Evolutionary conservation across 2,888 invertebrate species (phyloP).

Genomic region (Dryobota labecula): DNA sequence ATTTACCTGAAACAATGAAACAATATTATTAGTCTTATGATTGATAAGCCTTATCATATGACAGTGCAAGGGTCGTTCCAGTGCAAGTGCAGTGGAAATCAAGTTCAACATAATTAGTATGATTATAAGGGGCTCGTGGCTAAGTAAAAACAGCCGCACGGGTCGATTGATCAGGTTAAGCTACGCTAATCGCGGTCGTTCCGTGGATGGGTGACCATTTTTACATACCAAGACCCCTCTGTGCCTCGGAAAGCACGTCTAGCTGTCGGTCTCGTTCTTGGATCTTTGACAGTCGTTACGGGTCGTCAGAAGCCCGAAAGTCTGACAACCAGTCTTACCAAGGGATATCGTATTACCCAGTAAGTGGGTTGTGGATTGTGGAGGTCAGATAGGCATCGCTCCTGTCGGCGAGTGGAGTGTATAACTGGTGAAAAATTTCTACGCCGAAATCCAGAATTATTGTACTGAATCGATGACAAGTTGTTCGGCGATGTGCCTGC

Average conservation of each 20-base stretch:
- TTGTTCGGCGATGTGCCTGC: too few relatives aligned
- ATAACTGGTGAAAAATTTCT: too few relatives aligned
- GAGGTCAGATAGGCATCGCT: too few relatives aligned
- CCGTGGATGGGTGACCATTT: not conserved
- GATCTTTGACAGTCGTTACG: not conserved
- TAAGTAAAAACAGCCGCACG: not conserved
- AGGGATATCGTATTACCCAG: too few relatives aligned
- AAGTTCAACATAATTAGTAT: not conserved
- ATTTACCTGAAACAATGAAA: slow-evolving; percentile 56
- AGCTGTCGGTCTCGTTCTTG: not conserved
- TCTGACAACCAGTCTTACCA: too few relatives aligned
- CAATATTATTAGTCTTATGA: slow-evolving; percentile 4
- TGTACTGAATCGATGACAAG: too few relatives aligned
- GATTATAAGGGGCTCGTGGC: not conserved
- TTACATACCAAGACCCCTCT: not conserved
- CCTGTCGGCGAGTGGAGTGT: too few relatives aligned
- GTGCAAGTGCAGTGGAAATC: slow-evolving; percentile 20
- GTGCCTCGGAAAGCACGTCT: not conserved
- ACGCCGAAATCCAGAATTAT: too few relatives aligned
- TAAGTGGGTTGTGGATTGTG: too few relatives aligned
- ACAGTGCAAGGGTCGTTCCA: slow-evolving; percentile 19
- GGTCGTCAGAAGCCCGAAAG: not conserved
- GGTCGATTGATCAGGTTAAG: not conserved
- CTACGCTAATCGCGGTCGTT: not conserved
- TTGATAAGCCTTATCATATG: slow-evolving; percentile 24